Conservation (phyloP, 2,888 invertebrate genomes). For the Spialia ferax region DNA sequence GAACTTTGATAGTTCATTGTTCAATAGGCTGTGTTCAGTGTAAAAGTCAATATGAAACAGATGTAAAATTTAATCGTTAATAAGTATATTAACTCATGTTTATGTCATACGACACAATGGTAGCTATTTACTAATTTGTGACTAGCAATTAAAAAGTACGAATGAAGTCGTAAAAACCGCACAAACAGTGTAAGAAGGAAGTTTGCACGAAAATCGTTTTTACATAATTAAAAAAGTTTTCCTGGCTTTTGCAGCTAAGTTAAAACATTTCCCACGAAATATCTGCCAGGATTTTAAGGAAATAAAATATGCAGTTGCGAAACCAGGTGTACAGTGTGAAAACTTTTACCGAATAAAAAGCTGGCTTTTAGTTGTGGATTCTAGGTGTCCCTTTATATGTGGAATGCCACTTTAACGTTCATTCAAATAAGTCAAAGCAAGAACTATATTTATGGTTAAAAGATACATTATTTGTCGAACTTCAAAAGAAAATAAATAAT, state of each 20-base stretch:
- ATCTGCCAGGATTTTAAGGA: slow-evolving; percentile 21
- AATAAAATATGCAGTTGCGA: slow-evolving; percentile 26
- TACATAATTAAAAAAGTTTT: slow-evolving; percentile 30
- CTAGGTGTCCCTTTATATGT: slow-evolving; percentile 4
- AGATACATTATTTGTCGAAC: too few relatives aligned
- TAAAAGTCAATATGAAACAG: too few relatives aligned
- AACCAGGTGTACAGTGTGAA: slow-evolving; percentile 21
- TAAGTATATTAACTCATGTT: too few relatives aligned
- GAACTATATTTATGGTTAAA: not conserved
- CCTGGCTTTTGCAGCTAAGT: slow-evolving; percentile 11
- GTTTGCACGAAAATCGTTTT: slow-evolving; percentile 11
- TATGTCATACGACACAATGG: not conserved
- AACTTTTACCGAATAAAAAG: slow-evolving; percentile 18
- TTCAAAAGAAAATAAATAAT: not conserved
- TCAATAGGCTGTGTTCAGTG: too few relatives aligned
- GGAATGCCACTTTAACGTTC: not conserved
- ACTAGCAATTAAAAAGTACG: not conserved
- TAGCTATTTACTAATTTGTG: not conserved
- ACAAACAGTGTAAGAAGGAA: slow-evolving; percentile 8
- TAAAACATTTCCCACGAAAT: slow-evolving; percentile 21
- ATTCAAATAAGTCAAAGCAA: not conserved
- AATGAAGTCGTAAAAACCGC: not conserved
- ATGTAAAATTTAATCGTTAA: too few relatives aligned
- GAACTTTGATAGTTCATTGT: too few relatives aligned
- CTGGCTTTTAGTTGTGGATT: slow-evolving; percentile 11